These are phyloP conservation scores for Cyclophora punctaria DNA, from an alignment of 2,888 invertebrate genomes.

Conservation along the genomic window DNA sequence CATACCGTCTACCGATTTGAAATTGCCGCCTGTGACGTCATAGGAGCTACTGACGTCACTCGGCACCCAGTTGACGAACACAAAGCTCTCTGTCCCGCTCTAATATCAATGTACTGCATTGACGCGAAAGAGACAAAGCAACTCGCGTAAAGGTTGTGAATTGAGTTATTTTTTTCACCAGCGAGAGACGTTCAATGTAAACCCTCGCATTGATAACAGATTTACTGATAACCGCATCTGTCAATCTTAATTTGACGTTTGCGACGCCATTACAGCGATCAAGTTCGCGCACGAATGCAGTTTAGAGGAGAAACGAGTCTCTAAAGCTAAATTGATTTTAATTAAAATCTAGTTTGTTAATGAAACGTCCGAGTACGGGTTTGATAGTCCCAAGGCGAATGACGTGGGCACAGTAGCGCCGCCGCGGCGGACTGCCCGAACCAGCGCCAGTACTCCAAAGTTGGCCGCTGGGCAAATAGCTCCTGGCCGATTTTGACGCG, in stretches of 20 bases:
- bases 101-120: conserved; percentile 38
- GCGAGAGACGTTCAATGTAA: conserved; percentile 48
- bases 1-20: conserved; percentile 51
- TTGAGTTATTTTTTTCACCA: conserved; percentile 56
- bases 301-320: conserved; percentile 8
- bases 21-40: conserved; percentile 74
- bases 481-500: conserved; percentile 43
- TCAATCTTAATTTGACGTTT: conserved; percentile 21
- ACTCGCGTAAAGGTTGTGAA: conserved; percentile 63
- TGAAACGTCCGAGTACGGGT: conserved; percentile 48
- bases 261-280: conserved; percentile 12
- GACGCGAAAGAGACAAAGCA: conserved; percentile 39
- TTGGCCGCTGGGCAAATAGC: conserved; percentile 49
- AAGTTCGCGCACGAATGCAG: conserved; percentile 10
- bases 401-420: conserved; percentile 65
- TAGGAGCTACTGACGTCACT: conserved; percentile 52
- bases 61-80: conserved; percentile 28
- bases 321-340: conserved; percentile 17
- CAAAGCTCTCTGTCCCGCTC: conserved; percentile 34
- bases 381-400: conserved; percentile 57
- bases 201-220: conserved; percentile 48
- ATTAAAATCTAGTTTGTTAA: conserved; percentile 45
- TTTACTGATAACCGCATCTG: conserved; percentile 41
- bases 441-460: conserved; percentile 57
- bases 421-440: conserved; percentile 38